Conservation (phyloP, 2,888 invertebrate genomes). For the Eulithis prunata region DNA sequence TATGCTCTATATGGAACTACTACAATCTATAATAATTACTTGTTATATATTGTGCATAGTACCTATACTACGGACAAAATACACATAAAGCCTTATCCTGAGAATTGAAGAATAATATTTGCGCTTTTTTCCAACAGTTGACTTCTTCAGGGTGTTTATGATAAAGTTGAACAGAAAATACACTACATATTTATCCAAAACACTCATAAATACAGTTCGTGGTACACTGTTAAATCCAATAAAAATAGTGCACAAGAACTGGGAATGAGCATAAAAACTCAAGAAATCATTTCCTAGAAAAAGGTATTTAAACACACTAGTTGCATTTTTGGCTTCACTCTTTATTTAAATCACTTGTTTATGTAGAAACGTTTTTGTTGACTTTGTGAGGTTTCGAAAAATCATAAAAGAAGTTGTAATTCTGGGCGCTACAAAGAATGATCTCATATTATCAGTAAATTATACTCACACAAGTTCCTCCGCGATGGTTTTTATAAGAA, state of each 20-base stretch:
- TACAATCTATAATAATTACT: too few species aligned
- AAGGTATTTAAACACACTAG: constrained; percentile 20
- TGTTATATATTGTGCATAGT: too few species aligned
- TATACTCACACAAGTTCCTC: too few species aligned
- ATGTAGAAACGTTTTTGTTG: background rate
- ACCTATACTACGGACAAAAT: too few species aligned
- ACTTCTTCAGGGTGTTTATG: background rate
- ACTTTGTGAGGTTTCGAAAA: too few species aligned
- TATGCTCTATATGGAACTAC: too few species aligned
- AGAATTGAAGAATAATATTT: too few species aligned
- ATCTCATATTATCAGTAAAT: too few species aligned
- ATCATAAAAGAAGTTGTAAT: too few species aligned
- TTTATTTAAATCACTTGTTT: background rate
- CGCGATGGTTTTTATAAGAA: too few species aligned
- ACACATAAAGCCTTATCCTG: too few species aligned
- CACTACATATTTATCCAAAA: background rate
- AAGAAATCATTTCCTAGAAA: constrained; percentile 28
- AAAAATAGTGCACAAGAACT: constrained; percentile 21
- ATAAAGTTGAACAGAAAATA: background rate
- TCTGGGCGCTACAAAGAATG: too few species aligned
- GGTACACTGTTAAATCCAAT: background rate
- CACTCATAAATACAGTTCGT: constrained; percentile 1
- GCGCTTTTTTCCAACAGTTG: background rate
- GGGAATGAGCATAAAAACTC: constrained; percentile 24
- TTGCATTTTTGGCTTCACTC: constrained; percentile 1